phyloP scores from a whole-genome alignment of 2,888 invertebrate species.

The Lycocerus yunnanus region DNA sequence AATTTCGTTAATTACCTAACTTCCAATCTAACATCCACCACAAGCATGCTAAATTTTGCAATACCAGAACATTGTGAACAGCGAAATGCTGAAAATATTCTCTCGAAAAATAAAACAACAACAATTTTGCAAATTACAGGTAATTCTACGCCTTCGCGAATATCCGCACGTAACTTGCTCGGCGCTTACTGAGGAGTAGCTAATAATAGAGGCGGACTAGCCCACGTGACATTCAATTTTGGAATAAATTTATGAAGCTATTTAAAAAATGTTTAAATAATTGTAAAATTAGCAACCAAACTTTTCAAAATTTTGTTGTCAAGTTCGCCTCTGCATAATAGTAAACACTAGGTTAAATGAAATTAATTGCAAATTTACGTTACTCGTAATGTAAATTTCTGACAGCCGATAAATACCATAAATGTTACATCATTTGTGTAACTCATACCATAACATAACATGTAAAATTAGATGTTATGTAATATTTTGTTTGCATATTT shows the following conservation, averaged over 20 bases:
- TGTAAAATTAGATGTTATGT: not conserved
- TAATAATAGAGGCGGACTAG: not conserved
- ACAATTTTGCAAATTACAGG: too few relatives aligned
- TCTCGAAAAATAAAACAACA: too few relatives aligned
- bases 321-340: too few relatives aligned
- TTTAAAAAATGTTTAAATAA: too few relatives aligned
- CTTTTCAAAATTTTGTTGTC: too few relatives aligned
- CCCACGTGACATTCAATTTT: too few relatives aligned
- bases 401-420: not conserved
- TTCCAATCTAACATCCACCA: not conserved
- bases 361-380: not conserved
- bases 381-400: not conserved
- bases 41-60: not conserved
- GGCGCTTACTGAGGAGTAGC: not conserved
- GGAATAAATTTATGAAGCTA: too few relatives aligned
- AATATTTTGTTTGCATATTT: not conserved
- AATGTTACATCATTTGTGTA: not conserved
- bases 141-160: too few relatives aligned
- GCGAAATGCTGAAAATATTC: too few relatives aligned
- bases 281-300: too few relatives aligned
- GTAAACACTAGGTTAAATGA: not conserved
- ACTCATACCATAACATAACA: not conserved
- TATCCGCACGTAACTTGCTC: not conserved
- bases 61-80: not conserved
- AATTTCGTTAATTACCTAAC: not conserved